phyloP scores from a whole-genome alignment of 1,140 invertebrate species.

The Scaptomyza montana region DNA sequence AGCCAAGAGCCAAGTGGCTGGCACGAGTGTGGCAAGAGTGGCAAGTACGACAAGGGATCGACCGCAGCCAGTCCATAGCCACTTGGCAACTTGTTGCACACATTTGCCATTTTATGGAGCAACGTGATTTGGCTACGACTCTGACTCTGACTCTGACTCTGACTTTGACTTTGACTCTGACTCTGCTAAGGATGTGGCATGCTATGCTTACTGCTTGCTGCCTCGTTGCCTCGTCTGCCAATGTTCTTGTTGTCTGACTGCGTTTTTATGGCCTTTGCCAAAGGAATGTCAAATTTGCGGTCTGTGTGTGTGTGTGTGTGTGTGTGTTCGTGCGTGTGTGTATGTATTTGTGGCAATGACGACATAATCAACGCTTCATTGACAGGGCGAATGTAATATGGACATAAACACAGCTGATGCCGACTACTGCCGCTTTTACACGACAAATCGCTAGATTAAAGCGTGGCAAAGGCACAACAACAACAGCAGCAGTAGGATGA shows the following conservation, averaged over 20 bases:
- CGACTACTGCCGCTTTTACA: constrained; percentile 34
- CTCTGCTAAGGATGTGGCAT: constrained; percentile 32
- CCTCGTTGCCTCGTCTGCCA: constrained; percentile 1
- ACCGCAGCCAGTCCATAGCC: constrained; percentile 12
- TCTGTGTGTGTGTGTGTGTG: constrained; percentile 1
- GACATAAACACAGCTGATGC: constrained; percentile 55
- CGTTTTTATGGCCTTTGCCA: constrained; percentile 47
- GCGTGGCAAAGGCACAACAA: neutral
- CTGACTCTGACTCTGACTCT: too few relatives aligned
- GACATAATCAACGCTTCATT: constrained; percentile 78
- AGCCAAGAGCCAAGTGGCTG: neutral
- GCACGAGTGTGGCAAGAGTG: neutral
- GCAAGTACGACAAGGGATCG: neutral
- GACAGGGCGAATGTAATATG: constrained; percentile 36
- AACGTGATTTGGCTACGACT: constrained; percentile 38
- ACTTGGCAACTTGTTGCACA: constrained; percentile 22
- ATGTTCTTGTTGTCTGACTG: constrained; percentile 37
- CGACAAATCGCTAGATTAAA: constrained; percentile 57
- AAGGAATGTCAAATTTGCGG: constrained; percentile 29
- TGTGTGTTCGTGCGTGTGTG: neutral
- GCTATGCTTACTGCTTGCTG: neutral
- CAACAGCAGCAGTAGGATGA: constrained; percentile 20
- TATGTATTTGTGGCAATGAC: constrained; percentile 49
- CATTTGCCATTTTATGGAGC: constrained; percentile 23
- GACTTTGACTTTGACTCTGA: constrained; percentile 1